Base-by-base conservation (phyloP, 2,113 vertebrate genomes). In the sheep (Ovis aries) region DNA sequence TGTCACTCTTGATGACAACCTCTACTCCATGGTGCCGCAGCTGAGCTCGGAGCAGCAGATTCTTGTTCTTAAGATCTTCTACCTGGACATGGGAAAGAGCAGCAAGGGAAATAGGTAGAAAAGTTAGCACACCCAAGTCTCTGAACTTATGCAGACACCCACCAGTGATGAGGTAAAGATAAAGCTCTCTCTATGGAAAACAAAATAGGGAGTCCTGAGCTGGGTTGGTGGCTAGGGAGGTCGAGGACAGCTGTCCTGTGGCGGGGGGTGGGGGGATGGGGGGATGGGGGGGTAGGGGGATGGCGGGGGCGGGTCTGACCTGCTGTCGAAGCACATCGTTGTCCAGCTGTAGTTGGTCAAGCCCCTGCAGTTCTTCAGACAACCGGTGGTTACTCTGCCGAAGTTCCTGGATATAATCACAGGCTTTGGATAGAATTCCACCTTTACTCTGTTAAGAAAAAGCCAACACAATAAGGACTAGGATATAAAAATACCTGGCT, bases 391-490 rank as follows among this genome's bases (percentile, higher is more conserved):
- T 99, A 97, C 99, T 99, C 98, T 99, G 99, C 77, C 99, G 98
- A 48, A 99, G 99, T 90, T 99, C 99, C 98, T 99, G 99, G 97
- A 99, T 99, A 98, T 99, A 99, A 96, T 99, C 99, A 7, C 99
- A 99, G 59, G 99, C 99, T 98, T 99, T 99, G 96, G 99, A 99
- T 40, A 99, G 98, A 98, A 99, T 99, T 4, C 99, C 99, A 0
- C 99, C 99, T 98, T 99, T 99, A 97, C 99, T 99, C 99, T 99
- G 98, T 48, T 45, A 95, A 80, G 95, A 90, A 53, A 77, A 55
- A 87, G 29, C 45, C 89, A 62, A 50, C 50, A 36, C 4, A 50
- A 50, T 6, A 40, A 78, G 50, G 11, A 43, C 4, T 9, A 31
- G 11, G 23, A 16, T 55, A 6, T 27, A 43, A 48, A 14, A 55